Evolutionary conservation across 2,797 vertebrate genomes (phyloP), one percentile per base, ranked within the genome.

Genomic region (Meda fulgida): DNA sequence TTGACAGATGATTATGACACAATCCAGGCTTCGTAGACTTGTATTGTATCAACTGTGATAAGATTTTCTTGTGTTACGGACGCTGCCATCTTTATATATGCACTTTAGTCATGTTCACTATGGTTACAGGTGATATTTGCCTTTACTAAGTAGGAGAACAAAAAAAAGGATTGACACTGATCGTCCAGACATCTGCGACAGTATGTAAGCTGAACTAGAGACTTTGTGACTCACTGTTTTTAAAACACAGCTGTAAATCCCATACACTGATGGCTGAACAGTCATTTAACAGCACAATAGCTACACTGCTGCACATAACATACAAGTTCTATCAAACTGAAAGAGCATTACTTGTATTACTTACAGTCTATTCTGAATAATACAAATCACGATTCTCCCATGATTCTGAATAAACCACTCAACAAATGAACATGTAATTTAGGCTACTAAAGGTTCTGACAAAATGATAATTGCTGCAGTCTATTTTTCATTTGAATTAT

Each of bases 261-360:
- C 36, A 14, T 7, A 29, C 7, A 72, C 10, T 72, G n/a, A 70
- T n/a, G 9, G n/a, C 3, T 26, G 40, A 72, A 18, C 4, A 71
- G 6, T 46, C 26, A 65, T 79, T 79, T 79, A 65, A 79, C 38
- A 65, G 58, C 77, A 75, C 19, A 78, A 77, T 26, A 36, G 29
- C 26, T 53, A 55, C 55, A 78, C 67, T n/a, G 9, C 10, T 31
- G 8, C 60, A 76, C 11, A 43, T n/a, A 70, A 63, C 55, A 78
- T 60, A 26, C 36, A 5, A 60, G 16, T 38, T 78, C 7, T 14
- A 80, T 31, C 10, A 48, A 65, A 23, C 7, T 3, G 0, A 80
- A 79, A 79, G 0, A 19, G 6, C 5, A 46, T 26, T 26, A 5
- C 31, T 23, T 23, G 23, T n/a, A 58, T 38, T 38, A 38, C 36